Conservation (phyloP, 2,888 invertebrate species). For the Carabus problematicus region DNA sequence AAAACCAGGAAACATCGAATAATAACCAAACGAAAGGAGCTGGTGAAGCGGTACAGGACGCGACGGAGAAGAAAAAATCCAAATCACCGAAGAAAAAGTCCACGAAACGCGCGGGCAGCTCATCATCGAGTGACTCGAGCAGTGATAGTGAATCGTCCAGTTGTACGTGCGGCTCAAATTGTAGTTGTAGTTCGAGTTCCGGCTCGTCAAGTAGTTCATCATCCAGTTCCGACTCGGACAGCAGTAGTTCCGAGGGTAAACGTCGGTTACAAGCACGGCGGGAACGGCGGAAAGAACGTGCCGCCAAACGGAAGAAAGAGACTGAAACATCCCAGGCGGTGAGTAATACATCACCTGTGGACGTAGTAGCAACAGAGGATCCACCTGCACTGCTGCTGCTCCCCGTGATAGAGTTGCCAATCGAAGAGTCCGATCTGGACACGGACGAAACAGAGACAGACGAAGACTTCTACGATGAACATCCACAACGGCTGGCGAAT, state of each 20-base stretch:
- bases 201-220: constrained; percentile 61
- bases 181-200: constrained; percentile 79
- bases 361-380: constrained; percentile 64
- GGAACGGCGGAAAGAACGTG: constrained; percentile 58
- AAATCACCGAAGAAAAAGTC: constrained; percentile 62
- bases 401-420: constrained; percentile 65
- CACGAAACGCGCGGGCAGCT: constrained; percentile 57
- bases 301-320: constrained; percentile 62
- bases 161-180: constrained; percentile 84
- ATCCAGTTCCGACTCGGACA: constrained; percentile 65
- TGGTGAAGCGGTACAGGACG: constrained; percentile 42
- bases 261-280: constrained; percentile 60
- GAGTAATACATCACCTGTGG: constrained; percentile 59
- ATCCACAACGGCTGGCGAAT: constrained; percentile 77
- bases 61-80: constrained; percentile 58
- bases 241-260: constrained; percentile 67
- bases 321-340: constrained; percentile 54
- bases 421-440: constrained; percentile 83
- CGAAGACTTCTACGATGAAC: constrained; percentile 87
- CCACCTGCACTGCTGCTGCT: constrained; percentile 53
- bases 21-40: constrained; percentile 26
- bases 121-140: constrained; percentile 78
- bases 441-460: constrained; percentile 86
- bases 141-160: constrained; percentile 77
- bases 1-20: constrained; percentile 44